Percentiles rank a stretch among this genome's conserved stretches.
Evolutionary conservation across 2,888 invertebrate species (phyloP).

Genomic region (Drosophila paranaensis): DNA sequence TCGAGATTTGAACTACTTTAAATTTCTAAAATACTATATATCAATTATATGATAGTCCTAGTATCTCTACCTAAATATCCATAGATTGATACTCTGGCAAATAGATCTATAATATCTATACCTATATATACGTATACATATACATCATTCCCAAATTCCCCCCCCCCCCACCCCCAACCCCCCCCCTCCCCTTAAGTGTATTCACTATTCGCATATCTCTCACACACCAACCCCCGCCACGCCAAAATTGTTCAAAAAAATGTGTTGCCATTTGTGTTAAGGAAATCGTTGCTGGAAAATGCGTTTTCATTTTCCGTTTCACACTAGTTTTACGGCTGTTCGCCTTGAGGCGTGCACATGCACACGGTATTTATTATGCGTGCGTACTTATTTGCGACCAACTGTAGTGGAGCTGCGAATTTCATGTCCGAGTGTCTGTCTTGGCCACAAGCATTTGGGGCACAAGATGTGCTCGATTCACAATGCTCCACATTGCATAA

Average conservation of each 20-base stretch:
- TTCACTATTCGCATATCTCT: conserved; percentile 12
- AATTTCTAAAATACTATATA: too few species aligned
- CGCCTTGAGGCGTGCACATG: conserved; percentile 20
- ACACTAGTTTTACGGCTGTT: conserved; percentile 51
- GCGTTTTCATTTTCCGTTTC: conserved; percentile 52
- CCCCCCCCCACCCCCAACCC: too few species aligned
- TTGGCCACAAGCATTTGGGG: conserved; percentile 40
- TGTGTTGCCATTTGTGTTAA: conserved; percentile 25
- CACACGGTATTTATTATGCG: conserved; percentile 5
- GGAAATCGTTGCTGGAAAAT: conserved; percentile 52
- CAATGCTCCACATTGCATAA: conserved; percentile 54
- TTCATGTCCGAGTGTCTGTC: conserved; percentile 35
- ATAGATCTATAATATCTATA: too few species aligned
- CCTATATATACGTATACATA: too few species aligned
- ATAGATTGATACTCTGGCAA: too few species aligned
- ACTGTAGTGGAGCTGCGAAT: conserved; percentile 43
- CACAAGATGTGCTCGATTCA: conserved; percentile 34
- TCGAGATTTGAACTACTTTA: too few species aligned
- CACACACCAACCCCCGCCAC: too few species aligned
- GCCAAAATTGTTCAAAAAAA: conserved; percentile 23
- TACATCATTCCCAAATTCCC: too few species aligned
- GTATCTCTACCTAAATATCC: too few species aligned
- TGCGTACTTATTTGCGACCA: conserved; percentile 18
- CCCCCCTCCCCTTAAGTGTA: conserved; percentile 15
- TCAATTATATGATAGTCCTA: too few species aligned